Evolutionary conservation across 2,797 vertebrate genomes (phyloP), one percentile per base, ranked within the genome.

Genomic region (Ctenopoma kingsleyae): DNA sequence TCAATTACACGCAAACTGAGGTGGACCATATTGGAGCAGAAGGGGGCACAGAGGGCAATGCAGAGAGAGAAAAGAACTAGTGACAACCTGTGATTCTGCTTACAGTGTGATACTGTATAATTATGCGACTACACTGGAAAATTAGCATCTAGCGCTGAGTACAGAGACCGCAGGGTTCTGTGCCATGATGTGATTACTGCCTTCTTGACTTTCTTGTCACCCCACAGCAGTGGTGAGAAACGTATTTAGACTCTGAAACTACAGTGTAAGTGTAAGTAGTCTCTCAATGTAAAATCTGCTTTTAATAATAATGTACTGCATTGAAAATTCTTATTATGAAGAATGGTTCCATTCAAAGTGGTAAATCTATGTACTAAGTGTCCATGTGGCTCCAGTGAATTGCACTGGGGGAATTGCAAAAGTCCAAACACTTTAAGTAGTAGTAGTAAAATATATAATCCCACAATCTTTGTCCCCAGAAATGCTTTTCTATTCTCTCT

Each of bases 31-130:
- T 78, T 38, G 67, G 36, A 56, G 78, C 52, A 64, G 57, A n/a
- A 63, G 71, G 70, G 64, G 49, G 71, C 38, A 48, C 23, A 16
- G 49, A 67, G 60, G 54, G 41, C 43, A 67, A 56, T 8, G 51
- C 61, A 8, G 27, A 35, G 48, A 46, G 67, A 19, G 57, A 40
- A 61, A 6, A 82, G 32, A 76, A 70, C 67, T 54, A 60, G 54
- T 76, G 80, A 86, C 84, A 88, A 84, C 82, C 81, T 76, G 82
- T 74, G 81, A 86, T 85, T 85, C 46, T 71, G 74, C 58, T 49
- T 27, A 62, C 74, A 27, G 49, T 40, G 47, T 19, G 65, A 81
- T 74, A 19, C 77, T 58, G 65, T 82, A 48, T 86, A 85, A 88
- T 88, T 67, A 79, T 44, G n/a, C 35, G 19, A 65, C 80, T 74